phyloP scores from a whole-genome alignment of 1,140 invertebrate species.

The Hypsibius dujardini region DNA sequence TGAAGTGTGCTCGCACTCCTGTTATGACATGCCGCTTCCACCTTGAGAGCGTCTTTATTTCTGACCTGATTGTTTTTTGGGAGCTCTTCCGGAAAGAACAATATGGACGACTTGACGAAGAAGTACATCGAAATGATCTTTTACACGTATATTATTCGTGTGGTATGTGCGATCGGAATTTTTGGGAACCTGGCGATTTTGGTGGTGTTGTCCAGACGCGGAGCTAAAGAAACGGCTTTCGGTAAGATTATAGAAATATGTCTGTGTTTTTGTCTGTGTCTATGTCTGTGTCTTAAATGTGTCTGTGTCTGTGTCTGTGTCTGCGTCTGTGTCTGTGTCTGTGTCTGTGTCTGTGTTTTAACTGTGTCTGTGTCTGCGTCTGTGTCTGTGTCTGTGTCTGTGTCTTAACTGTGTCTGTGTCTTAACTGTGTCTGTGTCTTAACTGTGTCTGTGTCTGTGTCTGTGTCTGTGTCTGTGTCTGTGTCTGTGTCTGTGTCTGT shows the following conservation, averaged over 20 bases:
- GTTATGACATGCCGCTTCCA: no score
- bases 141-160: conserved; percentile 3
- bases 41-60: no score
- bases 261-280: neutral
- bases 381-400: neutral
- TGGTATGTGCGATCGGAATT: neutral
- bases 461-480: neutral
- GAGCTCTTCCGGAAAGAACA: neutral
- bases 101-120: neutral
- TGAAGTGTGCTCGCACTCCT: no score
- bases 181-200: neutral
- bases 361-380: neutral
- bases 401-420: no score
- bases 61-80: no score
- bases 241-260: neutral
- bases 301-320: neutral
- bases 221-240: conserved; percentile 5
- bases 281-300: neutral
- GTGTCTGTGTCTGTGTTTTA: neutral
- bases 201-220: neutral
- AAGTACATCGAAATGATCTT: conserved; percentile 10
- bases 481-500: neutral
- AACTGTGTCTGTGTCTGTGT: neutral
- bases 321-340: neutral
- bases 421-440: neutral